These are phyloP conservation scores for Holcopasites calliopsidis DNA, from an alignment of 1,140 invertebrate genomes.

Conservation along the genomic window DNA sequence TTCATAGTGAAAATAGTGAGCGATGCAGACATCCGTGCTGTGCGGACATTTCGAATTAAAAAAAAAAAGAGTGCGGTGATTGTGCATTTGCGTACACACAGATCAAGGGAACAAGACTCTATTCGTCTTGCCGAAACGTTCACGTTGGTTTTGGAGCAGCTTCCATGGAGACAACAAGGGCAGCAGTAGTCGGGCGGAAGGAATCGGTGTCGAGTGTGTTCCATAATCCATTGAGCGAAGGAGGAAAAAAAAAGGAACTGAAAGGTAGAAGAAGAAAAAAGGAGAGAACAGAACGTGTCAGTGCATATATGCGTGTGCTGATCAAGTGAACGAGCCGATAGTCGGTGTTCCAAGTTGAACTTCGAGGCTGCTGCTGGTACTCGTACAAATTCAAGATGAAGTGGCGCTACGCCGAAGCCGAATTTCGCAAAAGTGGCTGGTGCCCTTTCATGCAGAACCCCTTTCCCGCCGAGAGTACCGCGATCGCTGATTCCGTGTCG, in stretches of 20 bases:
- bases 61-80: conserved; percentile 58
- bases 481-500: conserved; percentile 37
- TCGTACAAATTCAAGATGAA: conserved; percentile 47
- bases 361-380: conserved; percentile 49
- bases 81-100: conserved; percentile 60
- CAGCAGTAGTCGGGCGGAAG: not conserved
- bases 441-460: conserved; percentile 60
- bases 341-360: conserved; percentile 42
- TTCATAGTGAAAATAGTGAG: conserved; percentile 20
- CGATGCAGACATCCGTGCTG: conserved; percentile 71
- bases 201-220: conserved; percentile 25
- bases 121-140: too few species aligned
- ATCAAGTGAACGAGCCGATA: conserved; percentile 52
- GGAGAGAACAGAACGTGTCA: conserved; percentile 42
- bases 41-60: conserved; percentile 74
- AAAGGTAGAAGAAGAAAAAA: not conserved
- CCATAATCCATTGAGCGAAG: conserved; percentile 4
- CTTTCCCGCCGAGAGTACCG: conserved; percentile 44
- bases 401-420: conserved; percentile 58
- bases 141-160: not conserved
- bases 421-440: conserved; percentile 55
- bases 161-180: not conserved
- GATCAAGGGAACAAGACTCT: not conserved
- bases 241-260: not conserved
- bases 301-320: conserved; percentile 64